phyloP scores from a whole-genome alignment of 1,140 invertebrate genomes.

The Delia radicum region DNA sequence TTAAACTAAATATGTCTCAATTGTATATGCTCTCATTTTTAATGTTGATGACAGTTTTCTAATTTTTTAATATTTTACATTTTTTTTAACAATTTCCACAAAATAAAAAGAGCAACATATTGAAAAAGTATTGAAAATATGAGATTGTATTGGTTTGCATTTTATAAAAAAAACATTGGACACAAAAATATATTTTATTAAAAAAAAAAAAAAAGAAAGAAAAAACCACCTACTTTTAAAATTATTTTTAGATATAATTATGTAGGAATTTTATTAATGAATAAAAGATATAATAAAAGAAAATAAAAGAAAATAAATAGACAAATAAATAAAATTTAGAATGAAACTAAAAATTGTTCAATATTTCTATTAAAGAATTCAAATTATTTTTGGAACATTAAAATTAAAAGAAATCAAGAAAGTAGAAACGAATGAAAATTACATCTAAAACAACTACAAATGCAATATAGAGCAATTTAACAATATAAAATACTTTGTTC shows the following conservation, averaged over 20 bases:
- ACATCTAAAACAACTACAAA: no score
- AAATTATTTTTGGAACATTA: no score
- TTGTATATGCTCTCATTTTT: background rate
- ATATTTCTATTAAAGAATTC: no score
- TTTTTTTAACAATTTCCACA: background rate
- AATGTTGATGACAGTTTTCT: background rate
- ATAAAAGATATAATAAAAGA: background rate
- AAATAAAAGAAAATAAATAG: no score
- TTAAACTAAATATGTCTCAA: background rate
- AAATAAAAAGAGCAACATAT: no score
- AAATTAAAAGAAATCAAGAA: no score
- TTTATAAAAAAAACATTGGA: background rate
- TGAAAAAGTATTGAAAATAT: background rate
- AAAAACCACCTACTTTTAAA: slow-evolving; percentile 17
- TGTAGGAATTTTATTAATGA: slow-evolving; percentile 1
- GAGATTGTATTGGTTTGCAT: background rate
- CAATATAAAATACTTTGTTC: no score
- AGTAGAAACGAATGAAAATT: no score
- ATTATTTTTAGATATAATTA: slow-evolving; percentile 24
- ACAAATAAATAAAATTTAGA: background rate
- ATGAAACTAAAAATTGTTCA: background rate
- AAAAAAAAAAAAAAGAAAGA: background rate
- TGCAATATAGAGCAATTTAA: no score
- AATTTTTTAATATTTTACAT: background rate
- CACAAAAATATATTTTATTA: background rate